phyloP scores from a whole-genome alignment of 2,888 invertebrate genomes.

The Hirtodrosophila trivittata region DNA sequence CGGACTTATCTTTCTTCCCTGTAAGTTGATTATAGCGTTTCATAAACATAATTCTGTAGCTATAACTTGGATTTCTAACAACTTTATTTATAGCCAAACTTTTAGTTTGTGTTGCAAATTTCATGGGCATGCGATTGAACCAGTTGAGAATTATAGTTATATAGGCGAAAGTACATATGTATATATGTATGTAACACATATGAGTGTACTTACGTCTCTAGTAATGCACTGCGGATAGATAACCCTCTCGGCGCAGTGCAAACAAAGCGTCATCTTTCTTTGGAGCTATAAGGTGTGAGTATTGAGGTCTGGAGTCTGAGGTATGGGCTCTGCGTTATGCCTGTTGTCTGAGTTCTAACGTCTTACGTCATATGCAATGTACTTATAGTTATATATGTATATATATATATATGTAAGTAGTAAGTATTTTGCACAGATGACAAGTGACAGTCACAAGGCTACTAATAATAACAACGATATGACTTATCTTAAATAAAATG shows the following conservation, averaged over 20 bases:
- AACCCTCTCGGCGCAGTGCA: not conserved
- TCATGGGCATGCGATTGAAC: no score
- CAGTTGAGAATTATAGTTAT: not conserved
- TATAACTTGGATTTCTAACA: no score
- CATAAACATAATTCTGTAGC: no score
- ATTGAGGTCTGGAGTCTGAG: no score
- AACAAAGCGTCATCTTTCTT: conserved; percentile 1
- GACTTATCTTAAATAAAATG: conserved; percentile 18
- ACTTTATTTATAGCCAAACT: no score
- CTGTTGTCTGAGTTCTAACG: not conserved
- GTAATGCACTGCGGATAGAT: not conserved
- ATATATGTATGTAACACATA: not conserved
- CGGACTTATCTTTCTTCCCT: no score
- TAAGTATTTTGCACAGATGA: conserved; percentile 4
- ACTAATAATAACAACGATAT: conserved; percentile 6
- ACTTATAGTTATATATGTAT: no score
- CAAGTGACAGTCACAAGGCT: conserved; percentile 16
- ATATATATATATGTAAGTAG: no score
- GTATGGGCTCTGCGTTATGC: no score
- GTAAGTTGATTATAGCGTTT: no score
- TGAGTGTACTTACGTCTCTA: no score
- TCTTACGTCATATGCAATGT: conserved; percentile 16
- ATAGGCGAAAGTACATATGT: not conserved
- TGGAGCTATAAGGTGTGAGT: not conserved
- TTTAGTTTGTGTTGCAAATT: no score